A percentile compares a stretch with the other conserved stretches of the same genome.
Conservation (phyloP, 1,140 invertebrate species). For the Pseudomyrmex pallidus region DNA sequence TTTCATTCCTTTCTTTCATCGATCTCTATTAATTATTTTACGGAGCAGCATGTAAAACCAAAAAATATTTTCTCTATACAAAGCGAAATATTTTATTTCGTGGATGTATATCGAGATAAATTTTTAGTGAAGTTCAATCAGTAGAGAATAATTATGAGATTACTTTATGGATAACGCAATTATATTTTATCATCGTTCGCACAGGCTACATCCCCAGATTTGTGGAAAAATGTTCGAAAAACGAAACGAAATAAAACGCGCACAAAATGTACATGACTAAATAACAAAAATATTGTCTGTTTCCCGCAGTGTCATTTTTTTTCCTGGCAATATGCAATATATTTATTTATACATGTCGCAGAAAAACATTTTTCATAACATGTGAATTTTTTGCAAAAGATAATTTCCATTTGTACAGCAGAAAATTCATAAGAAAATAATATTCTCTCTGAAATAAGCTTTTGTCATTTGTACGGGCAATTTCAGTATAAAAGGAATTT, state of each 20-base stretch:
- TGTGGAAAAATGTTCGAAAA: neutral
- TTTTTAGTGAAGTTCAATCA: neutral
- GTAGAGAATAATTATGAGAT: neutral
- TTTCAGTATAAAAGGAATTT: too few relatives aligned
- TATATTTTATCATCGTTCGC: neutral
- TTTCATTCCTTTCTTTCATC: neutral
- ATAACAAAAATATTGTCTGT: too few relatives aligned
- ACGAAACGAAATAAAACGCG: neutral
- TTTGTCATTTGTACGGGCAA: too few relatives aligned
- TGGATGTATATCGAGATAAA: neutral
- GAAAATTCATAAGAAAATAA: too few relatives aligned
- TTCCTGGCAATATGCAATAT: too few relatives aligned
- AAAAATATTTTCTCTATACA: neutral
- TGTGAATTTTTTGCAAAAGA: too few relatives aligned
- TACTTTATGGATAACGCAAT: neutral
- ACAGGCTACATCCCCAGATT: neutral
- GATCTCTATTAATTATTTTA: neutral
- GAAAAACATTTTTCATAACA: too few relatives aligned
- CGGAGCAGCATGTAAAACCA: neutral
- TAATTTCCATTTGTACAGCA: too few relatives aligned
- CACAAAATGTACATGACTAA: too few relatives aligned
- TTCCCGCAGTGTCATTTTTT: too few relatives aligned
- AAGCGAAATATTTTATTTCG: slow-evolving; percentile 3
- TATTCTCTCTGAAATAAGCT: too few relatives aligned
- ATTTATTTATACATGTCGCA: too few relatives aligned